These are phyloP conservation scores for Seriola quinqueradiata DNA, from an alignment of 2,113 vertebrate species.

Conservation along the genomic window DNA sequence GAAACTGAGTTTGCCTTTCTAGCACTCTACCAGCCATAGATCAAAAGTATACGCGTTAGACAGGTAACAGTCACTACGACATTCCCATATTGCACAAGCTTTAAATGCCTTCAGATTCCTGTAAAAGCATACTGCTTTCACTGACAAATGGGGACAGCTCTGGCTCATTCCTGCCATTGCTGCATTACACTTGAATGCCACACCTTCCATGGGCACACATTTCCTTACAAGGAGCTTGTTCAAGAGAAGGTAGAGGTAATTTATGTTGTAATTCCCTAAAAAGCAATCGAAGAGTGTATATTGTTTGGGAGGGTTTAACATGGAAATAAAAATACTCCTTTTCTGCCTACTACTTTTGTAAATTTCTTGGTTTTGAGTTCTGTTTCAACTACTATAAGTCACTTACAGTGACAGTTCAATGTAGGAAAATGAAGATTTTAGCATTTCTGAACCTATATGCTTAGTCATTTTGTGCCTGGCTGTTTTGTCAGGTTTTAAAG, in stretches of 20 bases:
- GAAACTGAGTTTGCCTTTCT: neutral
- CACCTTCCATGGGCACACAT: neutral
- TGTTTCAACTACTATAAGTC: neutral
- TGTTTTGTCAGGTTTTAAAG: neutral
- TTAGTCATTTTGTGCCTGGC: neutral
- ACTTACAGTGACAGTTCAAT: neutral
- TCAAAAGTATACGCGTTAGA: neutral
- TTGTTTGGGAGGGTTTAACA: neutral
- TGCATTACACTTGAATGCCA: neutral
- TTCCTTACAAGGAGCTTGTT: neutral
- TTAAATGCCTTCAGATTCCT: neutral
- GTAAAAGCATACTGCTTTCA: neutral
- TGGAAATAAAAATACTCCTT: neutral
- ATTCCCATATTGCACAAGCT: slow-evolving; percentile 7
- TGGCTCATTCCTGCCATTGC: neutral
- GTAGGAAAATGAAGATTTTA: neutral
- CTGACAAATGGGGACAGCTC: neutral
- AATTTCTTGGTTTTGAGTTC: neutral
- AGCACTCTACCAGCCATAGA: too few species aligned
- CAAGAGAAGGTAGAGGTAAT: neutral
- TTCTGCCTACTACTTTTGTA: too few species aligned
- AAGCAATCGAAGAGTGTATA: too few species aligned
- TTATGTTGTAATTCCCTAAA: neutral
- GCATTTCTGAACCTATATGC: neutral
- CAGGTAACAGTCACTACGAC: neutral